Evolutionary conservation across 1,140 invertebrate genomes (phyloP).

Genomic region (Plectrocnemia conspersa): DNA sequence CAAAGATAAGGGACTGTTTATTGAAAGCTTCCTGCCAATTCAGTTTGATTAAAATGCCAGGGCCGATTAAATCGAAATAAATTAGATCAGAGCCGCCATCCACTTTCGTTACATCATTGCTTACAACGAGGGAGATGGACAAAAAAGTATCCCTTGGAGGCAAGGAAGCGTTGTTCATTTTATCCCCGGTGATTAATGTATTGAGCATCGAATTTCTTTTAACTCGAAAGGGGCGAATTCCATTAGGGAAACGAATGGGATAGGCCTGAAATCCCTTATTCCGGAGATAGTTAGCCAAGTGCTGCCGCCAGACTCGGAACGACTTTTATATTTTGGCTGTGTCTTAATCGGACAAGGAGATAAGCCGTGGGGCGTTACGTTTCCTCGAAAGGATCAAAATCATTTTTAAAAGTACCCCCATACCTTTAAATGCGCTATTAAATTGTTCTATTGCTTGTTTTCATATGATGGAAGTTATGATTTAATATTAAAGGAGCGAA

Average conservation of each 20-base stretch:
- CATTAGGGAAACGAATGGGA: slow-evolving; percentile 21
- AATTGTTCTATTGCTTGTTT: too few species aligned
- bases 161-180: slow-evolving; percentile 21
- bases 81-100: slow-evolving; percentile 20
- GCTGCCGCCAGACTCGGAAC: neutral
- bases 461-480: too few species aligned
- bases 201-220: slow-evolving; percentile 25
- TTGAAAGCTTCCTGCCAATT: slow-evolving; percentile 4
- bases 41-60: slow-evolving; percentile 21
- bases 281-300: slow-evolving; percentile 11
- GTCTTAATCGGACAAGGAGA: neutral
- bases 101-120: slow-evolving; percentile 18
- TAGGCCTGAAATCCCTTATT: slow-evolving; percentile 14
- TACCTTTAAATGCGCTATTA: too few species aligned
- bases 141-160: slow-evolving; percentile 21
- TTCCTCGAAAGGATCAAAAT: too few species aligned
- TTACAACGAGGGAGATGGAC: slow-evolving; percentile 16
- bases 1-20: slow-evolving; percentile 17
- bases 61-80: slow-evolving; percentile 23
- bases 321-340: too few species aligned
- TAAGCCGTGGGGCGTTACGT: too few species aligned
- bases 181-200: slow-evolving; percentile 23
- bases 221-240: slow-evolving; percentile 21
- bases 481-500: too few species aligned
- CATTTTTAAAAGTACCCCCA: too few species aligned